Base-by-base conservation (phyloP, 2,113 vertebrate species). In the Paralichthys olivaceus region DNA sequence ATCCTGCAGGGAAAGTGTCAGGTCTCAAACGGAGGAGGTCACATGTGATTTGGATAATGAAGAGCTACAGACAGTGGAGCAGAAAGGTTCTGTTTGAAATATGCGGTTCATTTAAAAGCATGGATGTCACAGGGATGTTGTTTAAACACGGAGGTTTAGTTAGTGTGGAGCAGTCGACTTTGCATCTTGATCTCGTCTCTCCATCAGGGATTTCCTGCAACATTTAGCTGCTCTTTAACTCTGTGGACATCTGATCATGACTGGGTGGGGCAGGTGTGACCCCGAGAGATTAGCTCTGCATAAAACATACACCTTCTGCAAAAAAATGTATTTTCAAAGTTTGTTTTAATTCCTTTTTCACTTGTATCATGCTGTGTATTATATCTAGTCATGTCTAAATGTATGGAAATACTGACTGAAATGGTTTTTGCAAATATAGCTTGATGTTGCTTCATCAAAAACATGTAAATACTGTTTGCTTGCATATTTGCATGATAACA, bases 261-360 rank as follows among this genome's bases (percentile, higher is more conserved):
- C 45, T 78, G 91, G 90, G 91, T 45, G 89, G 68, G 83, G 90
- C 83, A 56, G 60, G 68, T 72, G 75, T 91, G 89, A 73, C 47
- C 22, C 7, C 2, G 3, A 54, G 55, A 90, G 89, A 93, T 93
- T 84, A 92, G 83, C 25, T 61, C 26, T 26, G 25, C 20, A 60
- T n/a, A n/a, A n/a, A n/a, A 8, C 4, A 64, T 22, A 45, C 0
- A 4, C 23, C 25, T 1, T 32, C n/a, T 34, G 1, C 1, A 7
- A 51, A 17, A 0, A 43, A 32, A 37, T 12, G 34, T 9, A 9
- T 51, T 22, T 43, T 17, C 1, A 8, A 20, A 62, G 23, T 5
- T 61, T 54, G 4, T 54, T 55, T 49, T 40, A 3, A 4, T 26
- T 47, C 9, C 3, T 28, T 28, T 3, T 26, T 45, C 23, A 13